Percentiles rank a stretch among this genome's conserved stretches.
Evolutionary conservation across 1,140 invertebrate species (phyloP).

Genomic region (Meloidogyne exigua): DNA sequence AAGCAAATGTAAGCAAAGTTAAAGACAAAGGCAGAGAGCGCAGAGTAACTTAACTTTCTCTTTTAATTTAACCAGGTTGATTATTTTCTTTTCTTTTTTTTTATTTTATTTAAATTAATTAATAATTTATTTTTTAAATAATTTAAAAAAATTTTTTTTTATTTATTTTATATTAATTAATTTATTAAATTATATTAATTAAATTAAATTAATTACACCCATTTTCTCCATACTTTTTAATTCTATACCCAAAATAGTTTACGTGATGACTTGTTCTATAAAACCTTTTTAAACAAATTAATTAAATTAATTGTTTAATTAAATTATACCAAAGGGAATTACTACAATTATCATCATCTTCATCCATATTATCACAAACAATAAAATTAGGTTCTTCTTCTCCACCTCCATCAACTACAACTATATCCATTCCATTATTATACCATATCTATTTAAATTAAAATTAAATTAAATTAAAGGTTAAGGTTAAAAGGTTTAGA

Average conservation of each 20-base stretch:
- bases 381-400: too few species aligned
- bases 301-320: neutral
- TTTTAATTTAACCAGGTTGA: too few species aligned
- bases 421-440: constrained; percentile 4
- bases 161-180: too few species aligned
- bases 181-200: too few species aligned
- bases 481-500: too few species aligned
- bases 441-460: neutral
- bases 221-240: neutral
- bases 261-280: neutral
- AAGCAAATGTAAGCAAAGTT: too few species aligned
- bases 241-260: neutral
- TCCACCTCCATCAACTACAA: neutral
- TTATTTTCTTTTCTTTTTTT: too few species aligned
- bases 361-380: constrained; percentile 4
- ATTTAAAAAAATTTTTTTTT: too few species aligned
- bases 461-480: neutral
- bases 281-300: neutral
- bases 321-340: neutral
- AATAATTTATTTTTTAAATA: too few species aligned
- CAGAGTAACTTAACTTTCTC: too few species aligned
- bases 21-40: too few species aligned
- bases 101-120: too few species aligned
- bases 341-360: constrained; percentile 16
- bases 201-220: neutral